phyloP scores from a whole-genome alignment of 2,113 vertebrate genomes.

The Tauraco erythrolophus region DNA sequence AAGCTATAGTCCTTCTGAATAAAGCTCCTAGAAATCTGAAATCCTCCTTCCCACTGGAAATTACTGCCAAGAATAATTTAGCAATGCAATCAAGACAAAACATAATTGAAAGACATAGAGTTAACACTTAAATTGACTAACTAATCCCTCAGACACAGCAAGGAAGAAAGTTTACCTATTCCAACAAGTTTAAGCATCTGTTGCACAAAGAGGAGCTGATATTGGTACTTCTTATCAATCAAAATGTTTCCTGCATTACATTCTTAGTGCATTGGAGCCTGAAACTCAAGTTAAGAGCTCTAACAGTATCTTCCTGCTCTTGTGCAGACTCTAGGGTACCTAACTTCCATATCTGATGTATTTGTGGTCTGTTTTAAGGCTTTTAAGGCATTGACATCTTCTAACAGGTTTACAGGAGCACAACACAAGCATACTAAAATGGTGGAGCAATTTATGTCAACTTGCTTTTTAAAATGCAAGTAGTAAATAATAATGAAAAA shows the following conservation, averaged over 20 bases:
- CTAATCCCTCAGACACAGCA: background rate
- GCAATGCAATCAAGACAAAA: background rate
- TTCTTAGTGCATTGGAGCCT: background rate
- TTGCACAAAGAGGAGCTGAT: background rate
- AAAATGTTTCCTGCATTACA: background rate
- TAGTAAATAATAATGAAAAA: background rate
- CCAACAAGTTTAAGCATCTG: background rate
- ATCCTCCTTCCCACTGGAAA: background rate
- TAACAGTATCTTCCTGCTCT: background rate
- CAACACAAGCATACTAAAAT: background rate
- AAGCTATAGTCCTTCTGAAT: background rate
- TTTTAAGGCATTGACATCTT: background rate
- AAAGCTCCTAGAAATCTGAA: background rate
- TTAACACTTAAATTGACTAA: background rate
- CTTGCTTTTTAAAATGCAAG: background rate
- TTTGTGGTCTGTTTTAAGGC: background rate
- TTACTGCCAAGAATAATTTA: background rate
- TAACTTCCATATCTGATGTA: background rate
- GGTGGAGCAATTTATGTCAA: background rate
- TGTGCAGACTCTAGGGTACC: background rate
- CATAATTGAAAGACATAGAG: background rate
- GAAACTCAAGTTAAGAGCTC: background rate
- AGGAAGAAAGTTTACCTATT: background rate
- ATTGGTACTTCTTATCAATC: background rate
- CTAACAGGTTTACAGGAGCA: background rate